Evolutionary conservation across 2,797 vertebrate genomes (phyloP).

Genomic region (Nothura maculosa): DNA sequence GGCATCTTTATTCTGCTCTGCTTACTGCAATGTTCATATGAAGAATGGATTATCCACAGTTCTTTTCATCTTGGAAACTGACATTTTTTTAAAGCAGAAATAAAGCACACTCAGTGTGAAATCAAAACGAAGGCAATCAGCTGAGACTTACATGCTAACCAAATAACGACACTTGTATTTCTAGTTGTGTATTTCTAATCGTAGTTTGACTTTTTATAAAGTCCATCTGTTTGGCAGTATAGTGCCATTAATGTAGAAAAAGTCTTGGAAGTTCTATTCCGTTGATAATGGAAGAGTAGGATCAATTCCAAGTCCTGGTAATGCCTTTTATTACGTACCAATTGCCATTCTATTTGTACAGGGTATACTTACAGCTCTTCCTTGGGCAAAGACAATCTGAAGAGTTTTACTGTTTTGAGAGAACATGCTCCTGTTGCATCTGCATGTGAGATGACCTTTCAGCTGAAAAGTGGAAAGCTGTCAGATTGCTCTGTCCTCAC

Average conservation of each 20-base stretch:
- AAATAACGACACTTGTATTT: not conserved
- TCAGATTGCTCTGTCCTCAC: not conserved
- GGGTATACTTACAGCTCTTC: not conserved
- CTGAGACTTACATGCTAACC: not conserved
- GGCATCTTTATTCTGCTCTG: conserved; percentile 68
- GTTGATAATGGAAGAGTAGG: not conserved
- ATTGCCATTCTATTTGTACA: not conserved
- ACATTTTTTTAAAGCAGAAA: conserved; percentile 3
- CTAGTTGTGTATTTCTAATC: not conserved
- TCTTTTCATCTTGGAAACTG: conserved; percentile 44
- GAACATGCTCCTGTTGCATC: not conserved
- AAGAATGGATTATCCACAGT: conserved; percentile 45
- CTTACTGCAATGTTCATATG: conserved; percentile 44
- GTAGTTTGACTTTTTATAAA: not conserved
- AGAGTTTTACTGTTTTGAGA: not conserved
- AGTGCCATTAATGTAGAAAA: not conserved
- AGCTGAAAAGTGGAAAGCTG: not conserved
- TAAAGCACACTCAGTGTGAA: not conserved
- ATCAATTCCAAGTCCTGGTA: not conserved
- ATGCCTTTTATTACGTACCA: not conserved
- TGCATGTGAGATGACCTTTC: not conserved
- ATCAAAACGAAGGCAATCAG: not conserved
- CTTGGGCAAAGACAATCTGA: not conserved
- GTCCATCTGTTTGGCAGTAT: not conserved
- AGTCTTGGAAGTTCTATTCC: not conserved